Percentiles rank a stretch among this genome's conserved stretches.
phyloP scores from a whole-genome alignment of 2,888 invertebrate species.

The Macrosoma leucophasiata region DNA sequence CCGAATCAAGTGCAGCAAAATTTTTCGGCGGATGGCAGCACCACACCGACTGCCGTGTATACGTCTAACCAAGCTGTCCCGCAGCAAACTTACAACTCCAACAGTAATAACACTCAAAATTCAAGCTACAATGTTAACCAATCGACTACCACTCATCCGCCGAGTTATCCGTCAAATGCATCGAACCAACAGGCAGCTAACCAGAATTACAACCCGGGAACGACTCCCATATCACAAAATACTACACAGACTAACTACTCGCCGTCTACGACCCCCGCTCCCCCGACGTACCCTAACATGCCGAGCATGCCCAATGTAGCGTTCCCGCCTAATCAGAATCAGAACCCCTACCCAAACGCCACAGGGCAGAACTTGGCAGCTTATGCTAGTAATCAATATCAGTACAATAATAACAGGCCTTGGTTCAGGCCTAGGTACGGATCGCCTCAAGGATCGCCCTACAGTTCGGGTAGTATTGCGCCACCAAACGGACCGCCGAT shows the following conservation, averaged over 20 bases:
- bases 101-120: constrained; percentile 39
- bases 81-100: constrained; percentile 43
- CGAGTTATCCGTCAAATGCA: constrained; percentile 48
- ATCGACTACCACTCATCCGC: constrained; percentile 46
- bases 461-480: constrained; percentile 44
- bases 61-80: constrained; percentile 42
- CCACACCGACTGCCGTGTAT: constrained; percentile 41
- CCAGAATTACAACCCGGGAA: constrained; percentile 39
- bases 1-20: constrained; percentile 43
- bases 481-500: constrained; percentile 48
- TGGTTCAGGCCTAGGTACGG: constrained; percentile 65
- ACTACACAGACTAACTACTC: constrained; percentile 52
- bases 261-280: constrained; percentile 59
- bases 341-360: constrained; percentile 65
- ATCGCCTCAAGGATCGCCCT: constrained; percentile 62
- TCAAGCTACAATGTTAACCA: constrained; percentile 41
- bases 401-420: constrained; percentile 61
- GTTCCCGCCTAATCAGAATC: constrained; percentile 52
- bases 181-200: constrained; percentile 40
- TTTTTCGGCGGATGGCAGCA: constrained; percentile 43
- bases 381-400: constrained; percentile 64
- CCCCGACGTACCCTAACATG: constrained; percentile 50
- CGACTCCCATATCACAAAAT: constrained; percentile 45
- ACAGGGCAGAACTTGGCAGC: constrained; percentile 68
- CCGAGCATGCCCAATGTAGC: constrained; percentile 52